A percentile compares a stretch with the other conserved stretches of the same genome.
phyloP scores from a whole-genome alignment of 2,113 vertebrate species.

The Melozone crissalis region DNA sequence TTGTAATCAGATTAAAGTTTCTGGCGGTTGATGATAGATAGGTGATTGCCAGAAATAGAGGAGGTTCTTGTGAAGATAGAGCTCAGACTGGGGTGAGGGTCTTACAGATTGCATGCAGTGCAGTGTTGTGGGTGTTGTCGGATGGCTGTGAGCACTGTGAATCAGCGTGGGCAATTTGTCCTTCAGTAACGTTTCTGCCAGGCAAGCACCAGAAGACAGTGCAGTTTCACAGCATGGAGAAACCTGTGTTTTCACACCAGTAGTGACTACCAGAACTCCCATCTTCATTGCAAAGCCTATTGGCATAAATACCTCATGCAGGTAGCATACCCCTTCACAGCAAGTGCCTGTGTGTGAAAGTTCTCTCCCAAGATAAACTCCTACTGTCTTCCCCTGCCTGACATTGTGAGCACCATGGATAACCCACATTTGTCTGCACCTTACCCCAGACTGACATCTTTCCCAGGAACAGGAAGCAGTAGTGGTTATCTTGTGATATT shows the following conservation, averaged over 20 bases:
- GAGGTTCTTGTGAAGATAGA: neutral
- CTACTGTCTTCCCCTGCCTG: neutral
- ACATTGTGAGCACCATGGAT: neutral
- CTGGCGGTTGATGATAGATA: conserved; percentile 72
- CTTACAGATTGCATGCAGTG: neutral
- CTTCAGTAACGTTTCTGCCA: neutral
- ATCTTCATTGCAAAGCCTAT: neutral
- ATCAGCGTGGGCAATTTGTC: neutral
- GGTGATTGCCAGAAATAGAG: conserved; percentile 47
- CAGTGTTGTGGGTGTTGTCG: neutral
- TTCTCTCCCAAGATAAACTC: neutral
- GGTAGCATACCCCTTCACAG: neutral
- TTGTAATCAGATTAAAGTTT: conserved; percentile 78
- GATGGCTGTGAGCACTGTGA: neutral
- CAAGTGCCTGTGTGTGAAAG: neutral
- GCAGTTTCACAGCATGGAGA: neutral
- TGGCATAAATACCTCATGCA: neutral
- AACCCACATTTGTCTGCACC: neutral
- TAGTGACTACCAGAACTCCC: neutral
- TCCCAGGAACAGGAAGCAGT: neutral
- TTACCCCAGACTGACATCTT: neutral
- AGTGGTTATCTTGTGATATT: neutral
- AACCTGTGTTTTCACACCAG: neutral
- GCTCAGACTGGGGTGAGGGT: neutral
- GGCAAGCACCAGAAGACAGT: neutral